These are phyloP conservation scores for Hydropsyche tenuis DNA, from an alignment of 1,140 invertebrate species.

Conservation along the genomic window DNA sequence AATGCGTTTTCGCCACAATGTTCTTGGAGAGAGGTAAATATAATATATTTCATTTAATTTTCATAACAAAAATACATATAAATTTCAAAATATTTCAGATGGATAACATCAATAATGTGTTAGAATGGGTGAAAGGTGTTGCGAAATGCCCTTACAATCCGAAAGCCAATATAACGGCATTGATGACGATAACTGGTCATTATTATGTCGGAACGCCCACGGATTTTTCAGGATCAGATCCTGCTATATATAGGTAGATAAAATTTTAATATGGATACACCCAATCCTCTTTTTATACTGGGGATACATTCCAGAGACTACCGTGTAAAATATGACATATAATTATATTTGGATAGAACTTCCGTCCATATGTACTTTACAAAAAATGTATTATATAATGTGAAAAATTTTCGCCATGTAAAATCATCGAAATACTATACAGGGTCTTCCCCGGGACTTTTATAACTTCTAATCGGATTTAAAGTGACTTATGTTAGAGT, in stretches of 20 bases:
- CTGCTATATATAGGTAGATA: slow-evolving; percentile 71
- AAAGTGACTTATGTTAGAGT: too few species aligned
- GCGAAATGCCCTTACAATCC: slow-evolving; percentile 88
- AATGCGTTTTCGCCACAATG: slow-evolving; percentile 83
- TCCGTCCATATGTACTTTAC: too few species aligned
- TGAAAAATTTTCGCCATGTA: too few species aligned
- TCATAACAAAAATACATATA: background rate
- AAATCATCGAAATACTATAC: too few species aligned
- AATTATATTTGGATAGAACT: too few species aligned
- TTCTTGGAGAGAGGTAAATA: slow-evolving; percentile 77
- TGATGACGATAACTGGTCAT: slow-evolving; percentile 76
- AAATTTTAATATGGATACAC: too few species aligned
- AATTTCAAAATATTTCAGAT: slow-evolving; percentile 63
- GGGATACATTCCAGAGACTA: too few species aligned
- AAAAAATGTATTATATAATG: too few species aligned
- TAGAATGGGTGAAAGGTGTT: slow-evolving; percentile 72
- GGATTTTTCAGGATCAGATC: slow-evolving; percentile 83
- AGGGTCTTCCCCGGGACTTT: too few species aligned
- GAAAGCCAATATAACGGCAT: slow-evolving; percentile 79
- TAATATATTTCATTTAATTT: background rate
- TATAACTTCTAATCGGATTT: too few species aligned
- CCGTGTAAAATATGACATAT: too few species aligned
- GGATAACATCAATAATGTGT: slow-evolving; percentile 74
- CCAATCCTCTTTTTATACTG: too few species aligned
- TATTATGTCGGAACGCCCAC: slow-evolving; percentile 84